Conservation (phyloP, 2,113 vertebrate genomes). For the Eretmochelys imbricata region DNA sequence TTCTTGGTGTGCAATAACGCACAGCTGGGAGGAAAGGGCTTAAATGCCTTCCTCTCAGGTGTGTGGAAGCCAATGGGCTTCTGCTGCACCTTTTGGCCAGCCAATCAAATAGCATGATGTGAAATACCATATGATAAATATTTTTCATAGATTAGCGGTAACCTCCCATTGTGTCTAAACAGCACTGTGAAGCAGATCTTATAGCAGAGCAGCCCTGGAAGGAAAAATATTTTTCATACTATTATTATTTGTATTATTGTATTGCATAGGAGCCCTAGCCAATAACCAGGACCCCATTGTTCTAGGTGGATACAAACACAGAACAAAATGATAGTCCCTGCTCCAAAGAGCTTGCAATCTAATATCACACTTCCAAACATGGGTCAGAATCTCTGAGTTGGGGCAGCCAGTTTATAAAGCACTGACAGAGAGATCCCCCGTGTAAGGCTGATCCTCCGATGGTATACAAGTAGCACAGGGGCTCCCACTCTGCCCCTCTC, state of each 20-base stretch:
- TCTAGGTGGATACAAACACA: not conserved
- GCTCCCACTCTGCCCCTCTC: not conserved
- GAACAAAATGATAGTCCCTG: too few relatives aligned
- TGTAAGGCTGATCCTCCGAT: not conserved
- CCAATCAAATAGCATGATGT: not conserved
- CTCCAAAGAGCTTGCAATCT: not conserved
- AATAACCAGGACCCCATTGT: too few relatives aligned
- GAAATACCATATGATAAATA: not conserved
- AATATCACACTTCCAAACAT: not conserved
- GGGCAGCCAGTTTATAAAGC: not conserved
- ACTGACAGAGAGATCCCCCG: not conserved
- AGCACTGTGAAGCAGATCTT: not conserved
- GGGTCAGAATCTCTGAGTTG: too few relatives aligned
- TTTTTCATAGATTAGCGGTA: not conserved
- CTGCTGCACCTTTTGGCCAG: not conserved
- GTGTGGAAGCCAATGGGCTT: not conserved
- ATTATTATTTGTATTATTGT: too few relatives aligned
- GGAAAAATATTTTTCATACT: not conserved
- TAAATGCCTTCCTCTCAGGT: not conserved
- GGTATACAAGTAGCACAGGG: not conserved
- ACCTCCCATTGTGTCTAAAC: not conserved
- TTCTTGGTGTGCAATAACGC: not conserved
- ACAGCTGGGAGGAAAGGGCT: not conserved
- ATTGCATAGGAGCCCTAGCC: not conserved
- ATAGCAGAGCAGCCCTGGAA: not conserved